A percentile compares a stretch with the other conserved stretches of the same genome.
Evolutionary conservation across 2,113 vertebrate genomes (phyloP).

Genomic region (Sisor rabdophorus): DNA sequence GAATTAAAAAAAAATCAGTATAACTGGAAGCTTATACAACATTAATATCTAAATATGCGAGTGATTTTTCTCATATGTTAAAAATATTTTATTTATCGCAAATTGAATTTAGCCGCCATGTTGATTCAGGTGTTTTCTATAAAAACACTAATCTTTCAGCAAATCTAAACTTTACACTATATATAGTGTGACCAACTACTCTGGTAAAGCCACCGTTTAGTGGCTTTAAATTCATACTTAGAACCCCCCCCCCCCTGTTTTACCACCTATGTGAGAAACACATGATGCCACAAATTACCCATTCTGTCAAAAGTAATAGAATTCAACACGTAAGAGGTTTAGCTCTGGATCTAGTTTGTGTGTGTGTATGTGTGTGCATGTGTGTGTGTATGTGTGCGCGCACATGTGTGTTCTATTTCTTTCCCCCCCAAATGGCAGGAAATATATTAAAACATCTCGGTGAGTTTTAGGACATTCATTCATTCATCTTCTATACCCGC

Average conservation of each 20-base stretch:
- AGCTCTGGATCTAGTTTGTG: too few species aligned
- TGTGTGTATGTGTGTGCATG: too few species aligned
- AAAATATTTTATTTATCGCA: too few species aligned
- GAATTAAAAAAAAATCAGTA: too few species aligned
- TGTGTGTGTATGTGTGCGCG: too few species aligned
- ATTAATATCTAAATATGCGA: too few species aligned
- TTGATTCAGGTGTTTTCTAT: not conserved
- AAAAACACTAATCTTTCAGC: not conserved
- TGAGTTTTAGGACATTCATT: too few species aligned
- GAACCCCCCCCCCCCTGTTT: too few species aligned
- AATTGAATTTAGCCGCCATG: not conserved
- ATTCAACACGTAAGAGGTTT: slow-evolving; percentile 14
- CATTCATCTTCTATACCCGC: too few species aligned
- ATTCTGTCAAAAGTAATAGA: not conserved
- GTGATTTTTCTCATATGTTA: too few species aligned
- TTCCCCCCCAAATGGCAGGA: not conserved
- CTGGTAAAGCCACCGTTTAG: not conserved
- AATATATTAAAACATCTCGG: not conserved
- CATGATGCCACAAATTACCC: not conserved
- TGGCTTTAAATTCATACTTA: not conserved
- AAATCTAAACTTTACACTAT: not conserved
- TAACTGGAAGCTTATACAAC: too few species aligned
- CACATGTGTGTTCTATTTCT: not conserved
- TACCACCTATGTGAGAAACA: not conserved
- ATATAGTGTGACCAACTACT: too few species aligned